A percentile compares a stretch with the other conserved stretches of the same genome.
These are phyloP conservation scores for Eugnorisma glareosa DNA, from an alignment of 2,888 invertebrate species.

Conservation along the genomic window DNA sequence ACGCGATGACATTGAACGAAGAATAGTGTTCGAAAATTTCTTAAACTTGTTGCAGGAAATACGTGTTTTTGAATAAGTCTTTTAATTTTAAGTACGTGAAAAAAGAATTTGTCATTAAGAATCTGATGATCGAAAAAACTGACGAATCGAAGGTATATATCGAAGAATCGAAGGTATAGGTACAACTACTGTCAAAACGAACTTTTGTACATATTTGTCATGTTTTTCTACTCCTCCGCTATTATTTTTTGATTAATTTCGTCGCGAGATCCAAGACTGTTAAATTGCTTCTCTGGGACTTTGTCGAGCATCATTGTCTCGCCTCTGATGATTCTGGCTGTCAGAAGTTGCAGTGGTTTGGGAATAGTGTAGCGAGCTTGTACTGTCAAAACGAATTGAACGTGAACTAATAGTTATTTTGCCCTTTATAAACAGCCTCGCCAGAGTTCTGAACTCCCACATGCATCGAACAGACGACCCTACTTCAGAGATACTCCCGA, in stretches of 20 bases:
- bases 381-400: not conserved
- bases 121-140: too few relatives aligned
- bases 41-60: too few relatives aligned
- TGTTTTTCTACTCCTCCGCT: not conserved
- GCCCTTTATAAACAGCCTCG: constrained; percentile 76
- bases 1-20: too few relatives aligned
- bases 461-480: constrained; percentile 84
- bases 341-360: not conserved
- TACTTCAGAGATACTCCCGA: constrained; percentile 93
- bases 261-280: not conserved
- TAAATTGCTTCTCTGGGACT: not conserved
- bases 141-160: too few relatives aligned
- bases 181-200: too few relatives aligned
- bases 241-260: not conserved
- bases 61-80: too few relatives aligned
- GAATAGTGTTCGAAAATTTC: too few relatives aligned
- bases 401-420: constrained; percentile 17
- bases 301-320: not conserved
- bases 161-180: too few relatives aligned
- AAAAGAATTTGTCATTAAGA: too few relatives aligned
- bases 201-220: too few relatives aligned
- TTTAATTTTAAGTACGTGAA: too few relatives aligned
- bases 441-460: constrained; percentile 82
- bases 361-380: not conserved
- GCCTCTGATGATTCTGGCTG: not conserved